Evolutionary conservation across 2,113 vertebrate genomes (phyloP).

Genomic region (Sceloporus tristichus): DNA sequence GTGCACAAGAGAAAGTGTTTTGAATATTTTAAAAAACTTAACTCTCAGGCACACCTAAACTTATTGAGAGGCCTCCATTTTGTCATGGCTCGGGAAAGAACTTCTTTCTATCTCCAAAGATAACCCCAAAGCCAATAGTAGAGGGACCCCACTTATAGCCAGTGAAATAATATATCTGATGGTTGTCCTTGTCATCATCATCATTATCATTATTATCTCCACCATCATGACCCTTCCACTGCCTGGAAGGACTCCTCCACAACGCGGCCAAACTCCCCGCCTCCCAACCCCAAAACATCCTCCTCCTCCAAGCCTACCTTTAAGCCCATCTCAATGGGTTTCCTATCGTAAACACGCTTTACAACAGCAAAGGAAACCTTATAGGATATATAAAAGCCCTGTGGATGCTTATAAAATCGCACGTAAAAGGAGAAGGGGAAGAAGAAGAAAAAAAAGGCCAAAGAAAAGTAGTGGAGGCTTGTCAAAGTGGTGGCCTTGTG

Average conservation of each 20-base stretch:
- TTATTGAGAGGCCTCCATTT: too few relatives aligned
- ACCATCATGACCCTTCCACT: background rate
- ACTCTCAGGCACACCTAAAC: too few relatives aligned
- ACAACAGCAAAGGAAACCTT: slow-evolving; percentile 93
- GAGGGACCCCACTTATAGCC: too few relatives aligned
- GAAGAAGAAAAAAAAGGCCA: background rate
- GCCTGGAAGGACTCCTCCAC: background rate
- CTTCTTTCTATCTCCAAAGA: background rate
- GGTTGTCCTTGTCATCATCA: background rate
- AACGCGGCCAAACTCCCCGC: background rate
- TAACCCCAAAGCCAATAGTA: background rate
- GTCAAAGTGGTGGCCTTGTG: slow-evolving; percentile 82
- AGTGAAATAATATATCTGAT: background rate
- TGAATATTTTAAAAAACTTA: background rate
- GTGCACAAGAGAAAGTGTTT: background rate
- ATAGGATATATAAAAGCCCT: slow-evolving; percentile 97
- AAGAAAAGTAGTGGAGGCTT: slow-evolving; percentile 59
- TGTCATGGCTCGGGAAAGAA: background rate
- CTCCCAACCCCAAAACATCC: slow-evolving; percentile 68
- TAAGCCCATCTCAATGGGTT: slow-evolving; percentile 87
- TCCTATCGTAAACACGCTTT: slow-evolving; percentile 97
- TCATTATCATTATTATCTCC: too few relatives aligned
- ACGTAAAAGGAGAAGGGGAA: slow-evolving; percentile 81
- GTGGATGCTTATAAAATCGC: slow-evolving; percentile 98
- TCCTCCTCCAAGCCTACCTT: slow-evolving; percentile 80